A percentile compares a stretch with the other conserved stretches of the same genome.
Conservation (phyloP, 2,888 invertebrate genomes). For the Eumerus sabulonum region DNA sequence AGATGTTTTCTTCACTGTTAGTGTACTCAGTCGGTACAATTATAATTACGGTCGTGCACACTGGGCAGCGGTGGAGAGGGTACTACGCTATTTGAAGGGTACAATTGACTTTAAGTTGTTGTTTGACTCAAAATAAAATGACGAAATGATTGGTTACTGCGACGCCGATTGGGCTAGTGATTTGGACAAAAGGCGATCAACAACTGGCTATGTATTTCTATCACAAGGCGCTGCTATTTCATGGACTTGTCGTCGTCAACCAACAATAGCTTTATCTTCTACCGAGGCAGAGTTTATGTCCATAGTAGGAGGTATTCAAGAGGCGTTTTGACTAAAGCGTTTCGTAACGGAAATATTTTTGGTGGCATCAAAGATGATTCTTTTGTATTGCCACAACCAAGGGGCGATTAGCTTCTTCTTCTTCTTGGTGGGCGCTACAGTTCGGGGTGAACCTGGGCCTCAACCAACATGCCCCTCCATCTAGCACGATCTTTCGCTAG, state of each 20-base stretch:
- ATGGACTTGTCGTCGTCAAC: conserved; percentile 50
- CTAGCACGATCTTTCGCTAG: too few species aligned
- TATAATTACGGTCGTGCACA: conserved; percentile 57
- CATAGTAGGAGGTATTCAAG: conserved; percentile 42
- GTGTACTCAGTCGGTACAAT: conserved; percentile 62
- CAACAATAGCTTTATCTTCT: conserved; percentile 56
- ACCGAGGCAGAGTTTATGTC: conserved; percentile 64
- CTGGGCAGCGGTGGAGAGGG: conserved; percentile 68
- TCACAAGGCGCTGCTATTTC: conserved; percentile 49
- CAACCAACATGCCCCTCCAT: too few species aligned
- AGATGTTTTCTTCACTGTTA: conserved; percentile 66
- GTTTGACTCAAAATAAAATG: conserved; percentile 8
- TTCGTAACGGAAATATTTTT: conserved; percentile 1
- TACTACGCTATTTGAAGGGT: conserved; percentile 43
- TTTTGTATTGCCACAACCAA: conserved; percentile 4
- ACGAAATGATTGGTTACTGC: conserved; percentile 29
- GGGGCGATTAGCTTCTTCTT: too few species aligned
- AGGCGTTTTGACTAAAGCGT: conserved; percentile 59
- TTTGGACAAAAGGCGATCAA: too few species aligned
- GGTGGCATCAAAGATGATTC: conserved; percentile 1
- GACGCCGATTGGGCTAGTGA: conserved; percentile 59
- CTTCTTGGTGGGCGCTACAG: too few species aligned
- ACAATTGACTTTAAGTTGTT: conserved; percentile 27
- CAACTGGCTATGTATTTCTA: conserved; percentile 50
- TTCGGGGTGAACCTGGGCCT: too few species aligned